A percentile compares a stretch with the other conserved stretches of the same genome.
Conservation (phyloP, 2,888 invertebrate species). For the Pachliopta kotzebuea region DNA sequence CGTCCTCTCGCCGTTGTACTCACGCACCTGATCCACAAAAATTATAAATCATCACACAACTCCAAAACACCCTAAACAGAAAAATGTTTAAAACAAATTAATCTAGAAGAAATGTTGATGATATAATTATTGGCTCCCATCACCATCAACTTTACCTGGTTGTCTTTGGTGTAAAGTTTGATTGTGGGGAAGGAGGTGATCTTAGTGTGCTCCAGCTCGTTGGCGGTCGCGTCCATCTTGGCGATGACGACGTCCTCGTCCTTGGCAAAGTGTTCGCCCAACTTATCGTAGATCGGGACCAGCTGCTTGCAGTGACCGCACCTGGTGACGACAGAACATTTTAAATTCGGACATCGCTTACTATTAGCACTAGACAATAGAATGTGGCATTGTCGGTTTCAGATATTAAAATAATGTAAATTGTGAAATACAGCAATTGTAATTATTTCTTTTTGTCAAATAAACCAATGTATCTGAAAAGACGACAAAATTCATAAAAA, state of each 20-base stretch:
- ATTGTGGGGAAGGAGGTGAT: slow-evolving; percentile 97
- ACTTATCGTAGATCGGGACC: slow-evolving; percentile 97
- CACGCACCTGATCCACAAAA: slow-evolving; percentile 82
- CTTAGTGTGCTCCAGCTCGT: slow-evolving; percentile 98
- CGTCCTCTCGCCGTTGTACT: slow-evolving; percentile 97
- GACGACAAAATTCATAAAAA: too few relatives aligned
- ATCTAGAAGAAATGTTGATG: background rate
- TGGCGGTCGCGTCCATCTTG: slow-evolving; percentile 99
- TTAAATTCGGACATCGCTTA: too few relatives aligned
- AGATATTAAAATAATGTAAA: too few relatives aligned
- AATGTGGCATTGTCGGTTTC: too few relatives aligned
- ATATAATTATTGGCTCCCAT: background rate
- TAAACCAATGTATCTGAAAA: too few relatives aligned
- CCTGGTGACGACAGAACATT: slow-evolving; percentile 48
- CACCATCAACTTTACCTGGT: slow-evolving; percentile 75
- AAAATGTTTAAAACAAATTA: too few relatives aligned
- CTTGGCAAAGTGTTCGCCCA: slow-evolving; percentile 95
- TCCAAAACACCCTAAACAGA: too few relatives aligned
- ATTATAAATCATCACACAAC: slow-evolving; percentile 28
- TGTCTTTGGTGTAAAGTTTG: slow-evolving; percentile 96
- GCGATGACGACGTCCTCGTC: slow-evolving; percentile 93
- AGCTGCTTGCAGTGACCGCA: slow-evolving; percentile 99
- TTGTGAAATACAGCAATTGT: too few relatives aligned
- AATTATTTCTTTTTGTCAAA: too few relatives aligned
- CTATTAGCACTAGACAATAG: too few relatives aligned